Base-by-base conservation (phyloP, 2,888 invertebrate genomes). In the Marronus borbonicus region DNA sequence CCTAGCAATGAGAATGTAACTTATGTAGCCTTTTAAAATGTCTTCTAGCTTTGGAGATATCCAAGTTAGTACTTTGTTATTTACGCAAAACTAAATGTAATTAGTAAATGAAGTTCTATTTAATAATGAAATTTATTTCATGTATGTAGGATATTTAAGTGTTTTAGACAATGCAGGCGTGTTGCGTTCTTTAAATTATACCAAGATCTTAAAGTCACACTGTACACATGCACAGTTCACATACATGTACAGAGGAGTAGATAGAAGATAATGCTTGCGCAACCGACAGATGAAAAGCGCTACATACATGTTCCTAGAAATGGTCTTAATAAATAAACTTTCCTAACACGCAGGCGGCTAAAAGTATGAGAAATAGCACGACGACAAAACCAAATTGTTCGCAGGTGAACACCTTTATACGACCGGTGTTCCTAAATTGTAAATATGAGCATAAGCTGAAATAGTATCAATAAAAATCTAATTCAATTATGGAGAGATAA, bases 331-430 rank as follows among this genome's bases (percentile, higher is more conserved):
- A 58, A 58, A 58, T 58, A 58, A 58, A 24, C 17, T 17, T 17
- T 58, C 17, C 8, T 58, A 20, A 17, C 8, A 20, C 20, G 55
- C 55, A 58, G 55, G 55, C 55, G 55, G 55, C 55, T 20, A 58
- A 20, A 58, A 58, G 55, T 58, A 58, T 58, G 55, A 58, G 55
- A 58, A 58, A 58, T 58, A 58, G 55, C 55, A 20, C 55, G 20
- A 58, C 55, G 20, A 58, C 55, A 8, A 20, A 58, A 58, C 55
- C 20, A 58, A 58, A 58, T 58, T 10, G 55, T 58, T 58, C 55
- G 55, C 55, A 58, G 55, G 55, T 58, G 55, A 58, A 20, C 20
- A 20, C 55, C 17, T 52, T 20, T 20, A 20, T 17, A 58, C 20
- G 20, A 10, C 55, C 55, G 55, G 55, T 58, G 55, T 24, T 58